Base-by-base conservation (phyloP, 23 tunicate species). In the Oikopleura vanhoeffeni region DNA sequence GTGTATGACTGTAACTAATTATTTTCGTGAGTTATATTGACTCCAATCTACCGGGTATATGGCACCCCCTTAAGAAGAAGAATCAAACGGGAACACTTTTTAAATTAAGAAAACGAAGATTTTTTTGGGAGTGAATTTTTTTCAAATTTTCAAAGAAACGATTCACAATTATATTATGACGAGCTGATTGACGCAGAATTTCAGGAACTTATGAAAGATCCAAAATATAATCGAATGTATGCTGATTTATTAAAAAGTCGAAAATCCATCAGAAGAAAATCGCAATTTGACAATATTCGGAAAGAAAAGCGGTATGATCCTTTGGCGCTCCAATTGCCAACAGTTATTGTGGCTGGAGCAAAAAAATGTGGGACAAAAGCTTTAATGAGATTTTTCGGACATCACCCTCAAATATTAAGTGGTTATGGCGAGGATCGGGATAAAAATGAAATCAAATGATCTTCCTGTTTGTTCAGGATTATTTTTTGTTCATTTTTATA, bases 311-410 rank as follows among this genome's bases (percentile, higher is more conserved):
- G 64, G 24, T 49, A 49, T 49, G 64, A 49, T 49, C 64, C 64
- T 13, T 38, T 71, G 27, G 35, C 35, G 79, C 79, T 13, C 4
- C 79, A 71, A 30, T 30, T 71, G 35, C 79, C 79, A 38, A 71
- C 79, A 3, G 35, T 71, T 32, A 13, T 71, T 71, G 79, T 71
- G 34, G 35, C 34, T 2, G 79, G 79, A 33, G 79, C 79, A 4
- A 71, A 71, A 71, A 71, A 71, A 71, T 71, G 79, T 30, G 79
- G 79, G 38, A 71, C 79, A 30, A 71, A 71, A 71, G 35, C 79
- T 18, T 38, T 71, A 2, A 71, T 71, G 35, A 28, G 79, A 71
- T 71, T 71, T 71, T 71, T 71, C 35, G 79, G 79, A 33, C 79
- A 71, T 32, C 79, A 71, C 32, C 79, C 79, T 28, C 79, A 71